These are phyloP conservation scores for Dastarcus helophoroides DNA, from an alignment of 2,888 invertebrate species.

Conservation along the genomic window DNA sequence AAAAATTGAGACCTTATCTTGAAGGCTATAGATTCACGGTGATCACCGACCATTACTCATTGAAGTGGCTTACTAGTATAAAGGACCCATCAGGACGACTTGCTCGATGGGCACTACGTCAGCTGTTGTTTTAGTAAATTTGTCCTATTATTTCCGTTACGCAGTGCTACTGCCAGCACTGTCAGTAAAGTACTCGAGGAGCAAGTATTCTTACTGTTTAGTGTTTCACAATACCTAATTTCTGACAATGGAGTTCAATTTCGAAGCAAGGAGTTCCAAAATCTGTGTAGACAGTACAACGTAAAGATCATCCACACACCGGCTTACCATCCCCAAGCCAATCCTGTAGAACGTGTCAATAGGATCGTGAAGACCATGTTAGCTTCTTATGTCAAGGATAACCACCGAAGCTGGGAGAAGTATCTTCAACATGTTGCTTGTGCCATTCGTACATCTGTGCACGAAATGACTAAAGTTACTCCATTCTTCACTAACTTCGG, in stretches of 20 bases:
- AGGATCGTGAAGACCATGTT: constrained; percentile 22
- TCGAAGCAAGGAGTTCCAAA: too few relatives aligned
- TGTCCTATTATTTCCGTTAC: constrained; percentile 12
- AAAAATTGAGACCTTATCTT: constrained; percentile 16
- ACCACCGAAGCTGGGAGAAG: constrained; percentile 18
- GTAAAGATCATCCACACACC: too few relatives aligned
- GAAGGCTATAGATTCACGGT: constrained; percentile 15
- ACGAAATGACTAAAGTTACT: constrained; percentile 13
- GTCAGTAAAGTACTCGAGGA: too few relatives aligned
- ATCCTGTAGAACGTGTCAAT: constrained; percentile 6
- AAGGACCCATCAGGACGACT: constrained; percentile 14
- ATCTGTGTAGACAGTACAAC: too few relatives aligned
- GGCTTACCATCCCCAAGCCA: constrained; percentile 16
- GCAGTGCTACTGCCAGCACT: too few relatives aligned
- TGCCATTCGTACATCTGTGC: constrained; percentile 14
- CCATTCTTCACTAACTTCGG: constrained; percentile 15
- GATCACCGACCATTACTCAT: constrained; percentile 15
- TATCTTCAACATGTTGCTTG: constrained; percentile 13
- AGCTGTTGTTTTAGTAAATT: constrained; percentile 14
- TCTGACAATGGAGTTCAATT: too few relatives aligned
- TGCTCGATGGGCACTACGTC: constrained; percentile 11
- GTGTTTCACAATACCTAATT: too few relatives aligned
- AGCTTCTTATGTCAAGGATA: constrained; percentile 15
- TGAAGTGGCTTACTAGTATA: constrained; percentile 13
- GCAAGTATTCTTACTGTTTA: too few relatives aligned